Percentiles rank a stretch among this genome's conserved stretches.
These are phyloP conservation scores for Eristalis intricaria DNA, from an alignment of 2,888 invertebrate species.

Conservation along the genomic window DNA sequence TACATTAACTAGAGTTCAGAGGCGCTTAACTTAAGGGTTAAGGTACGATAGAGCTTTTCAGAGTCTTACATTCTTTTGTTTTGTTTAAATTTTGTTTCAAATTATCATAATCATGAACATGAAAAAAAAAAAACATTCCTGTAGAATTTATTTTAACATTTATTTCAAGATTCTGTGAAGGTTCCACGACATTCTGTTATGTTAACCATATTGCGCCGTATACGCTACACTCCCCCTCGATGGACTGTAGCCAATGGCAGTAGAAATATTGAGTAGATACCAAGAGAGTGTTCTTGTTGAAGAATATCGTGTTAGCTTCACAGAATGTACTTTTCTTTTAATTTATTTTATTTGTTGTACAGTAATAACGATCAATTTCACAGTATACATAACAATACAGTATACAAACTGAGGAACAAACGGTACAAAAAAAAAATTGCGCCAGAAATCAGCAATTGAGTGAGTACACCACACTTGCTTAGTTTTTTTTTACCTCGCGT, in stretches of 20 bases:
- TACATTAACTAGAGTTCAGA: not conserved
- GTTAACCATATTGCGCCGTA: not conserved
- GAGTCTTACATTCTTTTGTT: slow-evolving; percentile 45
- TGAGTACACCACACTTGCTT: slow-evolving; percentile 72
- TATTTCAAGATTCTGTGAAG: slow-evolving; percentile 50
- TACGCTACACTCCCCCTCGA: not conserved
- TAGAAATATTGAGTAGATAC: not conserved
- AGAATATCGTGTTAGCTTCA: slow-evolving; percentile 44
- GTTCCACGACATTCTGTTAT: slow-evolving; percentile 18
- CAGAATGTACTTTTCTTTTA: slow-evolving; percentile 38
- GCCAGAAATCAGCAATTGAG: slow-evolving; percentile 72
- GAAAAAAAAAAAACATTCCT: slow-evolving; percentile 22
- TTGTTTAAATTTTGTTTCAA: slow-evolving; percentile 39
- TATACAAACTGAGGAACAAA: slow-evolving; percentile 72
- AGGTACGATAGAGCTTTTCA: slow-evolving; percentile 24
- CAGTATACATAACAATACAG: slow-evolving; percentile 73
- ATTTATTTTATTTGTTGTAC: slow-evolving; percentile 44
- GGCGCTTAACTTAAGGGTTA: slow-evolving; percentile 6
- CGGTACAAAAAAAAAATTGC: slow-evolving; percentile 64
- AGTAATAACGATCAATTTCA: slow-evolving; percentile 66
- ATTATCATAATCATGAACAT: slow-evolving; percentile 51
- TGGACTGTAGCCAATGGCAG: not conserved
- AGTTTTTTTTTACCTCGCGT: slow-evolving; percentile 67
- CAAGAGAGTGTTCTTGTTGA: not conserved
- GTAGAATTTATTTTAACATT: slow-evolving; percentile 56